Base-by-base conservation (phyloP, 2,888 invertebrate species). In the Xiphydria camelus region DNA sequence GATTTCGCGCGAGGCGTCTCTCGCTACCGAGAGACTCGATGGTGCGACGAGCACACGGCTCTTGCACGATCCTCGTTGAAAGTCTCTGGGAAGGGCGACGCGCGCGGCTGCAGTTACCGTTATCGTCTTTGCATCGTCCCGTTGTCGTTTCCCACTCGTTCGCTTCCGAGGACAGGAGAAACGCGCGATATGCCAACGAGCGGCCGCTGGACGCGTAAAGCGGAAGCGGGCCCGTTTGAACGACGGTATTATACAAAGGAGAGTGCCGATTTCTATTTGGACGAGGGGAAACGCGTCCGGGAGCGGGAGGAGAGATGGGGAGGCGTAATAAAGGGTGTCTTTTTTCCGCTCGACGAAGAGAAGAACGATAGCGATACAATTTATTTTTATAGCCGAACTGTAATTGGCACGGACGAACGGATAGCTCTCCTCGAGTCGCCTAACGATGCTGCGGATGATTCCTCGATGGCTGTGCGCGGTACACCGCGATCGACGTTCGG, bases 251-350 rank as follows among this genome's bases (percentile, higher is more conserved):
- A 59, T 58, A 59, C 58, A 44, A 51, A 42, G 50, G 53, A 53
- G 51, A 56, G 55, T 59, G 55, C 47, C 50, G 58, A 59, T 58
- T 51, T 58, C 58, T 59, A 50, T 55, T 58, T 58, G 51, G 53
- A 58, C 46, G 57, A 55, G 46, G 55, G 52, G 54, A 57, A 47
- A 47, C 44, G 45, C 37, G 47, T 42, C 29, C 42, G 35, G 34
- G 36, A 39, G 41, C 23, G 35, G 42, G 41, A 29, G 42, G 47
- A 45, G 41, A 51, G 49, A 35, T 41, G 37, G 29, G 36, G 12
- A 12, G 10, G 20, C 4, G 3, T 9, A 19, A 40, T 22, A 40
- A 40, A 20, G 31, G 17, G 20, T 23, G n/a, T 23, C n/a, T n/a
- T 23, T 23, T 23, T 23, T 6, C 23, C 7, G 23, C 23, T 23